Base-by-base conservation (phyloP, 2,113 vertebrate genomes). In the Stictonetta naevosa region DNA sequence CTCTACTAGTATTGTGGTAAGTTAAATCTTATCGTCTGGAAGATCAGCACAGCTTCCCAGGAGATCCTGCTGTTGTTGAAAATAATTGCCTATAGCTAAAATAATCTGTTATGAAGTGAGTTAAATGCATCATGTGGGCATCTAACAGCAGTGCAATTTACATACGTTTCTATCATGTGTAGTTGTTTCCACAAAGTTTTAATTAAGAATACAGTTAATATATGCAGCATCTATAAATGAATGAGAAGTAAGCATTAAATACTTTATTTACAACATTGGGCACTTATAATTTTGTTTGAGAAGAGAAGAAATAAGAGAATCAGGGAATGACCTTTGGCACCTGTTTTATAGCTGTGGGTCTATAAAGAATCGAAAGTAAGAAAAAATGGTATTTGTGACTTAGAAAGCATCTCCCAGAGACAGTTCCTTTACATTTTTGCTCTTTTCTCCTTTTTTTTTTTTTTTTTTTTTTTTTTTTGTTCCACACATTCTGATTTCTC, bases 211-310 rank as follows among this genome's bases (percentile, higher is more conserved):
- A 56, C 4, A 66, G n/a, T 7, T 88, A 92, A 88, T 55, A 13
- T 2, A 42, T n/a, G 8, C 23, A 83, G n/a, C 93, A 59, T 78
- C 44, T 60, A 44, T 77, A 90, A 90, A 20, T 18, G 38, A 91
- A 73, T 68, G 10, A 72, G 40, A 26, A 63, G 22, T 42, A 76
- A 28, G 25, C 21, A 82, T 14, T 56, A 83, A 88, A 90, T 88
- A 8, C 11, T 44, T 79, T 69, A 59, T 80, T 93, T 87, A 46
- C 11, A 36, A 28, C 5, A 59, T 4, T 56, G 58, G 33, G 17
- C 22, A 83, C 29, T 26, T 92, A 81, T 97, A 95, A 86, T 56
- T 33, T 85, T 78, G 40, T 90, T 96, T 78, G 76, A 66, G 48
- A 55, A 50, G 4, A 66, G 10, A 68, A 8, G 18, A 90, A 91